Conservation (phyloP, 2,888 invertebrate species). For the Miltochrista miniata region DNA sequence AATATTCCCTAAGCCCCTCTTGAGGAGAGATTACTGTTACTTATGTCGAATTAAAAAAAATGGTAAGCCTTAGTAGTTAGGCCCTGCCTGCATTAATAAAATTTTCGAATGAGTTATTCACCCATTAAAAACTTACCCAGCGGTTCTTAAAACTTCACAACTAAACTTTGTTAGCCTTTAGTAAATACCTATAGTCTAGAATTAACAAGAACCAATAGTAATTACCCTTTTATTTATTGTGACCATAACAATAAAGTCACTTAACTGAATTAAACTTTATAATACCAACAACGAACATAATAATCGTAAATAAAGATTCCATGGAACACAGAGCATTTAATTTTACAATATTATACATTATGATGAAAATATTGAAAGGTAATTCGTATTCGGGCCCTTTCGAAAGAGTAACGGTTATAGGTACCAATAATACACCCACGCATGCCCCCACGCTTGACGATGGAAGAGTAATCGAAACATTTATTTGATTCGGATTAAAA, state of each 20-base stretch:
- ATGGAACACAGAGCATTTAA: conserved; percentile 23
- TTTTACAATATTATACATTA: conserved; percentile 30
- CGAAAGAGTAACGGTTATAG: conserved; percentile 42
- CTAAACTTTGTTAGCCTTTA: background rate
- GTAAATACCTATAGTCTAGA: background rate
- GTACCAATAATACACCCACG: conserved; percentile 42
- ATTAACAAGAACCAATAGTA: background rate
- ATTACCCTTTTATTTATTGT: conserved; percentile 6
- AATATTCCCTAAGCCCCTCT: too few species aligned
- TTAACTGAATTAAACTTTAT: conserved; percentile 3
- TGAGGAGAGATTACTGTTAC: background rate
- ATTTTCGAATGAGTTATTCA: background rate
- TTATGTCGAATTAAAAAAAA: conserved; percentile 7
- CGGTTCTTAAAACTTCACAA: too few species aligned
- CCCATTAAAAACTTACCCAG: too few species aligned
- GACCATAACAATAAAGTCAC: background rate
- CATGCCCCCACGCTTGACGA: conserved; percentile 44
- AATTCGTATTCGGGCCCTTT: conserved; percentile 33
- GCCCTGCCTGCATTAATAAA: too few species aligned
- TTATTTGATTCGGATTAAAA: conserved; percentile 21
- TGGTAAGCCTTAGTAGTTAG: too few species aligned
- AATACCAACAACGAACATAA: conserved; percentile 9
- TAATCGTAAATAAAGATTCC: conserved; percentile 19
- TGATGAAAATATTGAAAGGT: conserved; percentile 24
- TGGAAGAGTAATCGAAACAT: conserved; percentile 18